phyloP scores from a whole-genome alignment of 2,113 vertebrate species.

The Oxyruncus cristatus region DNA sequence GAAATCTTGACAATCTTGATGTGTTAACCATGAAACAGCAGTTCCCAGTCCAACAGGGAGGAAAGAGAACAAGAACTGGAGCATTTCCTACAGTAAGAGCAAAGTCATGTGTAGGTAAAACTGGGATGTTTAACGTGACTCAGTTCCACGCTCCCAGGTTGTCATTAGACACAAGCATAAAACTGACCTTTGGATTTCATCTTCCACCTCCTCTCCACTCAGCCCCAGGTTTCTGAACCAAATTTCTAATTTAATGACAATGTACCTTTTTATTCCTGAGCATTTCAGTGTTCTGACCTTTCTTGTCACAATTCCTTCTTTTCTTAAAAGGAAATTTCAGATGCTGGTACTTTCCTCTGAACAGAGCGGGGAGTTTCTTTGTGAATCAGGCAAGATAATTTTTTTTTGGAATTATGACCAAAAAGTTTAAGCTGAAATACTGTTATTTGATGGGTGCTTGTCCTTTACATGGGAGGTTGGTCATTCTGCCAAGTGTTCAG shows the following conservation, averaged over 20 bases:
- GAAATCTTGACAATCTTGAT: fast-evolving
- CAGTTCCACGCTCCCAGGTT: not conserved
- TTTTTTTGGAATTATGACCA: not conserved
- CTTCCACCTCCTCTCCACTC: not conserved
- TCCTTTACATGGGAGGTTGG: not conserved
- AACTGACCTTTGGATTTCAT: not conserved
- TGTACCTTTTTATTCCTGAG: not conserved
- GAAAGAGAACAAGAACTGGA: not conserved
- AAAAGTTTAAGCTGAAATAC: not conserved
- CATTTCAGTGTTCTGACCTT: not conserved
- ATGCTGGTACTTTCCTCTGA: not conserved
- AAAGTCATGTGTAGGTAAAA: fast-evolving
- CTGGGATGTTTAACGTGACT: fast-evolving
- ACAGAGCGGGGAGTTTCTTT: not conserved
- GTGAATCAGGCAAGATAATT: not conserved
- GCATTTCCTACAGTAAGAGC: not conserved
- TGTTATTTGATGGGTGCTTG: not conserved
- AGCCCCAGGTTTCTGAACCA: not conserved
- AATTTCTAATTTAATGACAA: not conserved
- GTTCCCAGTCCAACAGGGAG: not conserved
- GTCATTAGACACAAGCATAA: not conserved
- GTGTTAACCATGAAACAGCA: not conserved
- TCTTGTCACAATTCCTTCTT: fast-evolving
- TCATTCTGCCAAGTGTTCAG: not conserved
- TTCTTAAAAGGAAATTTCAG: not conserved